Evolutionary conservation across 2,113 vertebrate genomes (phyloP), one percentile per base, ranked within the genome.

Genomic region (Hemicordylus capensis): DNA sequence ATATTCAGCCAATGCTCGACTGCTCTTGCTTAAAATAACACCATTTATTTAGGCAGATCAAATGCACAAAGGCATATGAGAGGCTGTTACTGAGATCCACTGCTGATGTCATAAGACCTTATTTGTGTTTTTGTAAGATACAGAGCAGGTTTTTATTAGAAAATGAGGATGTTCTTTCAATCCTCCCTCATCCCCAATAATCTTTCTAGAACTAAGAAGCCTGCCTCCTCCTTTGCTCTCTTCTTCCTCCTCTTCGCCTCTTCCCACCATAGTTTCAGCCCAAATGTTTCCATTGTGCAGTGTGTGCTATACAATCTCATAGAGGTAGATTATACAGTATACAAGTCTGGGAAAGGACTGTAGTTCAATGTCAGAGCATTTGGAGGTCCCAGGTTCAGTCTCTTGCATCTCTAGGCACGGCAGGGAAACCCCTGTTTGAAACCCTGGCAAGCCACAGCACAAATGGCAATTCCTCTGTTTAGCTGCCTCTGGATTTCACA

Each of bases 21-120:
- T 90, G 86, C 91, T 85, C 84, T 88, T 86, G 90, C 87, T 93
- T 91, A 91, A 93, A 95, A 93, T 92, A 93, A 92, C 86, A 89
- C 83, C 74, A 82, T 91, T 90, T 90, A 93, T 95, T 93, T 91
- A 93, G 91, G 89, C 90, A 82, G 91, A 91, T 91, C 92, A 91
- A 85, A 81, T 89, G 85, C 87, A 91, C 90, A 93, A 94, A 90
- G 77, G 85, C 89, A 87, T 48, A 90, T 91, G 92, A 89, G 85
- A 88, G 81, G 76, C 81, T 92, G 86, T 86, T 91, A 89, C 92
- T 93, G 91, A 93, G 89, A 28, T n/a, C 44, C 31, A 24, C 61
- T 64, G 48, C 9, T 80, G 46, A 31, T 66, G 90, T 93, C 90
- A 90, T 92, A 85, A 88, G 83, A 90, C 86, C 79, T 82, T 0